Conservation (phyloP, 1,140 invertebrate genomes). For the Chrysoperla carnea region DNA sequence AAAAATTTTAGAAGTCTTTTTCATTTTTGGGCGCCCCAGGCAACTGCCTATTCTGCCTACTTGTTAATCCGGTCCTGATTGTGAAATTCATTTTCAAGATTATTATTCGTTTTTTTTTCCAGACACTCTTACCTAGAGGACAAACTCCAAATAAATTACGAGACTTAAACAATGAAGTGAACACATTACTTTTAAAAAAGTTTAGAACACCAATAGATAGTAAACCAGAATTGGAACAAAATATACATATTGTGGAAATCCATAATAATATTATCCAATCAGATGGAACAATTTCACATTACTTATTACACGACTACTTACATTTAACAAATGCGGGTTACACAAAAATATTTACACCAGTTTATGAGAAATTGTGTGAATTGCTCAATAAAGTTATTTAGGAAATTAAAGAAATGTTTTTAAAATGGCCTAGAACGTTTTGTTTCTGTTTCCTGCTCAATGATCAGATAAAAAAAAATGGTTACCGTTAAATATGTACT, state of each 20-base stretch:
- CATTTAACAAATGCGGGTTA: constrained; percentile 49
- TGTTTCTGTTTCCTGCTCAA: too few species aligned
- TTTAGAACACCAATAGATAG: constrained; percentile 16
- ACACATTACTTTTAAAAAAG: constrained; percentile 31
- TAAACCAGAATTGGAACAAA: constrained; percentile 13
- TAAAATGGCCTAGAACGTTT: too few species aligned
- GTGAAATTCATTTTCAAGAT: too few species aligned
- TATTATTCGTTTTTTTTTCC: too few species aligned
- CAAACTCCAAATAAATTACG: constrained; percentile 38
- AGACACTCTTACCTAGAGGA: constrained; percentile 47
- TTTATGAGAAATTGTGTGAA: constrained; percentile 35
- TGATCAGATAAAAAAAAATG: too few species aligned
- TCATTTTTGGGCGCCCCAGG: too few species aligned
- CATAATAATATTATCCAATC: constrained; percentile 35
- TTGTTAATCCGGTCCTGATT: too few species aligned
- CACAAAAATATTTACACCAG: constrained; percentile 37
- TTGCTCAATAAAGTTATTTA: constrained; percentile 21
- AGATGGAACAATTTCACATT: constrained; percentile 41
- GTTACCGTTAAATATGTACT: too few species aligned
- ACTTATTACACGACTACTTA: constrained; percentile 55
- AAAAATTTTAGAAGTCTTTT: too few species aligned
- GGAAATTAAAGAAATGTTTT: too few species aligned
- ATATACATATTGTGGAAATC: constrained; percentile 28
- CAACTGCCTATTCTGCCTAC: too few species aligned
- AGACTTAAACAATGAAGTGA: constrained; percentile 37